These are phyloP conservation scores for Pocillopora damicornis DNA, from an alignment of 64 coral and sea anemone genomes.

Conservation along the genomic window DNA sequence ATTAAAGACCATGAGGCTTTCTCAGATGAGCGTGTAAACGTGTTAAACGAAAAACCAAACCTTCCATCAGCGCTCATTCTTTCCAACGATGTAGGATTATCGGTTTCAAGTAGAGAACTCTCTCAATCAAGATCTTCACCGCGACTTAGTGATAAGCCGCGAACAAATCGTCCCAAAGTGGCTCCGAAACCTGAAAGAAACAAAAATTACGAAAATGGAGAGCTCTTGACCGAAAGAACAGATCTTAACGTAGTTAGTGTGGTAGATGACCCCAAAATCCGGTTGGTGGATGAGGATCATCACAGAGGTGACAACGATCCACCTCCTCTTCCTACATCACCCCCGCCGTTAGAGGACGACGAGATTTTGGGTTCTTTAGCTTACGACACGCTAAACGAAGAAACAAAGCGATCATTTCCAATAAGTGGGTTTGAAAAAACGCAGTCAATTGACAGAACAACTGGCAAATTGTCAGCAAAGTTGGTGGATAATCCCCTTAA, in stretches of 20 bases:
- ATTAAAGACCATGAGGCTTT: not conserved
- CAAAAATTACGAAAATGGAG: not conserved
- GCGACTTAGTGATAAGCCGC: not conserved
- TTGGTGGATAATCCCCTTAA: not conserved
- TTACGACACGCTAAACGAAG: not conserved
- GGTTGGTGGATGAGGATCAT: not conserved
- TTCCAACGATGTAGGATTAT: slow-evolving; percentile 11
- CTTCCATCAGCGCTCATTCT: not conserved
- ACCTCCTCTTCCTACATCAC: slow-evolving; percentile 17
- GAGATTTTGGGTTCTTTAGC: not conserved
- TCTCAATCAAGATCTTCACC: slow-evolving; percentile 1
- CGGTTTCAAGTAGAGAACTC: not conserved
- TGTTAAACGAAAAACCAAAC: not conserved
- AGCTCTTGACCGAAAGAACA: not conserved
- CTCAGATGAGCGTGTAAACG: not conserved
- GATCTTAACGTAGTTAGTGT: not conserved
- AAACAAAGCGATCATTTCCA: not conserved
- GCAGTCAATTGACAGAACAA: not conserved
- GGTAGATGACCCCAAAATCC: not conserved
- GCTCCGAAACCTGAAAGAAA: slow-evolving; percentile 9
- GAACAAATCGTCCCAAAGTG: slow-evolving; percentile 1
- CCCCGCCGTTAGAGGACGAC: slow-evolving; percentile 14
- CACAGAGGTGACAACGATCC: not conserved
- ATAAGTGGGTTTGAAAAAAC: not conserved
- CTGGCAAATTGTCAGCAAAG: slow-evolving; percentile 22